Percentiles rank a stretch among this genome's conserved stretches.
Evolutionary conservation across 2,113 vertebrate genomes (phyloP).

Genomic region (Mus pahari): DNA sequence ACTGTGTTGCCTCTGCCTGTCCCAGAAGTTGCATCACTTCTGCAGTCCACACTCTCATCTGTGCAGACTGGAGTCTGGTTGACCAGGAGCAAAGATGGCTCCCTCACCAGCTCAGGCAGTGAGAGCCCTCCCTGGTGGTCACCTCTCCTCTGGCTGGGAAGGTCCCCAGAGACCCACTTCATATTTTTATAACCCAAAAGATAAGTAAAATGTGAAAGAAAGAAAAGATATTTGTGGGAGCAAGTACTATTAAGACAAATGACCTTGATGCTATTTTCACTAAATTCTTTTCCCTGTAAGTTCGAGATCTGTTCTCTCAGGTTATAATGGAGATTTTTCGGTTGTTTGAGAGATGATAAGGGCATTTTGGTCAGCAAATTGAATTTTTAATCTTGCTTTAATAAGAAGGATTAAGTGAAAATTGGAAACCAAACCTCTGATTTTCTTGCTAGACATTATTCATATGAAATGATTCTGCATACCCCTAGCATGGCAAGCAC

Average conservation of each 20-base stretch:
- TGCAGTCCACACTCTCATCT: too few relatives aligned
- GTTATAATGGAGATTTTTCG: slow-evolving; percentile 44
- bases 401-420: slow-evolving; percentile 56
- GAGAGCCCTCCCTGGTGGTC: too few relatives aligned
- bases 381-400: slow-evolving; percentile 64
- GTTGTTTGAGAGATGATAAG: slow-evolving; percentile 33
- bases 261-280: slow-evolving; percentile 21
- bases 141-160: too few relatives aligned
- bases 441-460: slow-evolving; percentile 42
- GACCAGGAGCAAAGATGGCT: too few relatives aligned
- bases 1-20: too few relatives aligned
- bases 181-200: slow-evolving; percentile 27
- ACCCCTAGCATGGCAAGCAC: not conserved
- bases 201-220: slow-evolving; percentile 8
- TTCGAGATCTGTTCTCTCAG: not conserved
- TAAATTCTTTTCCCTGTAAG: not conserved
- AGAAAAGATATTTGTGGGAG: slow-evolving; percentile 19
- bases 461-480: not conserved
- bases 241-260: slow-evolving; percentile 34
- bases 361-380: not conserved
- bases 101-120: too few relatives aligned
- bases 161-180: too few relatives aligned
- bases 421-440: not conserved
- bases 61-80: too few relatives aligned
- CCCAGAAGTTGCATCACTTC: too few relatives aligned